These are phyloP conservation scores for Clitarchus hookeri DNA, from an alignment of 2,888 invertebrate genomes.

Conservation along the genomic window DNA sequence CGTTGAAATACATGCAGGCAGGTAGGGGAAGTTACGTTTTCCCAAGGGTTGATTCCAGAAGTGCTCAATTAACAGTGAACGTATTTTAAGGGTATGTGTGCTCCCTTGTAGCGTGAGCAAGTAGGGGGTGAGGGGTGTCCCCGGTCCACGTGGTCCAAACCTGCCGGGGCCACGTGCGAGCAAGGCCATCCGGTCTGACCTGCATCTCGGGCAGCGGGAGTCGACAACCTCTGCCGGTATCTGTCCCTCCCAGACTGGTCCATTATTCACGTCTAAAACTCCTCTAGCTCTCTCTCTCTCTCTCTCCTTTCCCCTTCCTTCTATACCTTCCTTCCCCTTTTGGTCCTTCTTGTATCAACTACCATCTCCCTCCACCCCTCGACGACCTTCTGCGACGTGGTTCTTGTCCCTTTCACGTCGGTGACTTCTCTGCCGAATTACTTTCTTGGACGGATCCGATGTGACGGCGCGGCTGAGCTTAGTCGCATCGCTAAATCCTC, in stretches of 20 bases:
- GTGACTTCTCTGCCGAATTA: no score
- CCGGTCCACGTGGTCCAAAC: neutral
- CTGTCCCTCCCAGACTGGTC: neutral
- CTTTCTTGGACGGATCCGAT: no score
- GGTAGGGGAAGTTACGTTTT: no score
- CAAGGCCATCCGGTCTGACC: slow-evolving; percentile 8
- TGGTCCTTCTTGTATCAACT: neutral
- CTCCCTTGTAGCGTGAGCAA: no score
- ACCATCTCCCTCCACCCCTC: neutral
- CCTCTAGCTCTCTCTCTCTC: no score
- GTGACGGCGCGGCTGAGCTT: no score
- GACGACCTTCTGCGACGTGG: neutral
- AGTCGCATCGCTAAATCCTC: no score
- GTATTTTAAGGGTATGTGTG: no score
- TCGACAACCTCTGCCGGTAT: slow-evolving; percentile 7
- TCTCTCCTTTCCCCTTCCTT: neutral
- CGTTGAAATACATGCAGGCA: no score
- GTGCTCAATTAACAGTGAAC: no score
- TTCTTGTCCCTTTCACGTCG: neutral
- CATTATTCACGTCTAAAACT: neutral
- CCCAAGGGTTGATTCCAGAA: no score
- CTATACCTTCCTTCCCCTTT: neutral
- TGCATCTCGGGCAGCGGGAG: neutral
- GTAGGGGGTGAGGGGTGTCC: no score
- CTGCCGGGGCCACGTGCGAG: neutral